These are phyloP conservation scores for Scaptomyza tumidula DNA, from an alignment of 2,888 invertebrate species.

Conservation along the genomic window DNA sequence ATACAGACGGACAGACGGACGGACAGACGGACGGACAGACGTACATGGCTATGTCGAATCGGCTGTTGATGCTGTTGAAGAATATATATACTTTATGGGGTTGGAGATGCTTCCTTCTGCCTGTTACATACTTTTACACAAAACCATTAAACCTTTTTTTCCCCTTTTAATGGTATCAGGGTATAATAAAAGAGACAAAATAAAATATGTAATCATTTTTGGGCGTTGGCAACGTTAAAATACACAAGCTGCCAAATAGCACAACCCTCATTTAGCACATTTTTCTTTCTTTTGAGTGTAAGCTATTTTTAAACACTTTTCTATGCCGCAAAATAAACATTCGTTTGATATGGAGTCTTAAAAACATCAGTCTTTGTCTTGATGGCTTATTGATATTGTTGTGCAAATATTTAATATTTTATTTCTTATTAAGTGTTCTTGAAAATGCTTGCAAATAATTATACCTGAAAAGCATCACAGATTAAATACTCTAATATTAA, in stretches of 20 bases:
- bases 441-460: background rate
- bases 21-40: too few relatives aligned
- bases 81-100: too few relatives aligned
- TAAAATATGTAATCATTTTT: too few relatives aligned
- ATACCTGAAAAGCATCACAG: background rate
- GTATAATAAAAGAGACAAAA: too few relatives aligned
- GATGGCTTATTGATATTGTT: slow-evolving; percentile 4
- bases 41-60: too few relatives aligned
- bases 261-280: slow-evolving; percentile 21
- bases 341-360: slow-evolving; percentile 10
- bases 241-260: background rate
- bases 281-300: background rate
- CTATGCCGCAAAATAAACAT: slow-evolving; percentile 13
- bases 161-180: too few relatives aligned
- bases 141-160: too few relatives aligned
- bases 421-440: slow-evolving; percentile 1
- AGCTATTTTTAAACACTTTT: slow-evolving; percentile 18
- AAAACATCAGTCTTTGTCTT: slow-evolving; percentile 1
- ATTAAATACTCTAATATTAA: background rate
- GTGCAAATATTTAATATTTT: slow-evolving; percentile 17
- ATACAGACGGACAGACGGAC: too few relatives aligned
- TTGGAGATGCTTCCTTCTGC: too few relatives aligned
- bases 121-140: too few relatives aligned
- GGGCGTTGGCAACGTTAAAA: slow-evolving; percentile 16
- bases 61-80: too few relatives aligned